Percentiles rank a stretch among this genome's conserved stretches.
Evolutionary conservation across 2,888 invertebrate genomes (phyloP).

Genomic region (Lasioglossum oenotherae): DNA sequence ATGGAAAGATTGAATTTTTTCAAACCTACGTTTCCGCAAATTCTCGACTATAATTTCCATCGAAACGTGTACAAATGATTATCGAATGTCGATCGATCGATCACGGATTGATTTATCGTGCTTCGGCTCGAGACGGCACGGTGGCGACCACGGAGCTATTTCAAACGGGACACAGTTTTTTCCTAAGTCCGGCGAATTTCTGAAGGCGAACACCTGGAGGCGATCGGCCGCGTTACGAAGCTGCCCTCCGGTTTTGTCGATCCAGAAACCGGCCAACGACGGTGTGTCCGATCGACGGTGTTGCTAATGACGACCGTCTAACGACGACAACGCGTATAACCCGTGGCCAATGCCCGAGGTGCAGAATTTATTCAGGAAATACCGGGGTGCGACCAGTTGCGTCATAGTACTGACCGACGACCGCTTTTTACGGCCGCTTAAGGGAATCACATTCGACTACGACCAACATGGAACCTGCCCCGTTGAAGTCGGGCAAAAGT

Average conservation of each 20-base stretch:
- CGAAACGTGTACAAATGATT: background rate
- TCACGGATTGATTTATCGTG: constrained; percentile 12
- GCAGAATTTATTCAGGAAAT: constrained; percentile 82
- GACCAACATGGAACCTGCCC: constrained; percentile 63
- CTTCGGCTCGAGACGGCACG: background rate
- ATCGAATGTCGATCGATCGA: constrained; percentile 7
- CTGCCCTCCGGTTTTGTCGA: constrained; percentile 53
- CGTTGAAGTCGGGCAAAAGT: constrained; percentile 77
- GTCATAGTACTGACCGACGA: constrained; percentile 70
- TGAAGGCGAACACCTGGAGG: constrained; percentile 58
- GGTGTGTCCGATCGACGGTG: constrained; percentile 21
- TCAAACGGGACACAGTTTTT: constrained; percentile 31
- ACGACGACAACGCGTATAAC: constrained; percentile 48
- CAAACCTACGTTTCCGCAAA: background rate
- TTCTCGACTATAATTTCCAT: background rate
- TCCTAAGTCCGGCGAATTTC: constrained; percentile 40
- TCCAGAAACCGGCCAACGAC: constrained; percentile 31
- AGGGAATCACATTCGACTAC: constrained; percentile 80
- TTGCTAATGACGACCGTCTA: constrained; percentile 51
- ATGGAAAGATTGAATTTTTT: background rate
- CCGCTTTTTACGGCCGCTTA: constrained; percentile 81
- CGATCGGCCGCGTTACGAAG: constrained; percentile 46
- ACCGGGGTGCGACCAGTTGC: constrained; percentile 79
- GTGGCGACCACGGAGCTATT: constrained; percentile 43
- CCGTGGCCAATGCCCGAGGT: constrained; percentile 55